Evolutionary conservation across 2,797 vertebrate species (phyloP), one percentile per base, ranked within the genome.

Genomic region (Cephalopachus bancanus): DNA sequence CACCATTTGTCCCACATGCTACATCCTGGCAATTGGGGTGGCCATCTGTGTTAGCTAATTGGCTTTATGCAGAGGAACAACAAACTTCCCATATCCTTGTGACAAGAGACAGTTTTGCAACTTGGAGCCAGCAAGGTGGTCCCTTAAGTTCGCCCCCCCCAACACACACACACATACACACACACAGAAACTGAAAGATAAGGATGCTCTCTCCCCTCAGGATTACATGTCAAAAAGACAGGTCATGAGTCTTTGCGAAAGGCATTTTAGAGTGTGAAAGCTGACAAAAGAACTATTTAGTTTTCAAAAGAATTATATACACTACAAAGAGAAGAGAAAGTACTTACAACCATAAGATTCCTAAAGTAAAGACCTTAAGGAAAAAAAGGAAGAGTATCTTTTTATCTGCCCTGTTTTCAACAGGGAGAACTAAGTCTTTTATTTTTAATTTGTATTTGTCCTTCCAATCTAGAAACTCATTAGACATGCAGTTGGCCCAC

Each of bases 121-220:
- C 16, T 10, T 59, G 79, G 81, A 87, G 33, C 26, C 0, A 37
- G n/a, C 44, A 44, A 80, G 9, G 30, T 24, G 14, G 3, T 28
- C n/a, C 30, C 6, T 1, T 26, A n/a, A 51, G 9, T 53, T 44
- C 44, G 44, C 44, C 6, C 44, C 44, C 44, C 44, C 44, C 44
- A 3, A 44, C 44, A 3, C 44, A 3, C 44, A 3, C 44, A 44
- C 44, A 3, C 44, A 5, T 4, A 44, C 17, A 1, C 5, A 74
- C 22, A 11, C 10, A 22, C 3, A n/a, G 76, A 51, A 62, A 16
- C 74, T 51, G 24, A 19, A 5, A 26, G 37, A 14, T 4, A 4
- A 5, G 28, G 37, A 7, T 0, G 0, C 5, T 57, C 1, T 7
- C 9, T 19, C 55, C 15, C n/a, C 55, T 53, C 3, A 17, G 20